Evolutionary conservation across 1,140 invertebrate species (phyloP).

Genomic region (Bombyx mandarina): DNA sequence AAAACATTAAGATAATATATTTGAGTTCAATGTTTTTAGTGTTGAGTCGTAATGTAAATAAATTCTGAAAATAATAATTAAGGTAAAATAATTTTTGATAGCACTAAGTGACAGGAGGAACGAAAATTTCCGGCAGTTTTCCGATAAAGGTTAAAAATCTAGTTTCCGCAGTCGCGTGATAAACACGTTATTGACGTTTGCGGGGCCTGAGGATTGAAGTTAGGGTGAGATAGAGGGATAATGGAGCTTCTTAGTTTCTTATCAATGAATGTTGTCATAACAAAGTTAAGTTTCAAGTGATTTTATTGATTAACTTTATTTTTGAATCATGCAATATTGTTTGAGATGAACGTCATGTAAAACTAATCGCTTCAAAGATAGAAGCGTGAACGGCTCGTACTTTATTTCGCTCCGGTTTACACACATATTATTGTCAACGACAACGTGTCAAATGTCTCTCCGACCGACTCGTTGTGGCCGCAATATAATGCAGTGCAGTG

Average conservation of each 20-base stretch:
- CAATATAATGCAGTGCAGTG: constrained; percentile 53
- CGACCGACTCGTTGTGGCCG: constrained; percentile 46
- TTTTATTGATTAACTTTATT: constrained; percentile 46
- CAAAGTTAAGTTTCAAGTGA: constrained; percentile 22
- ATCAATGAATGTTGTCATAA: not conserved
- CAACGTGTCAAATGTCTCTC: constrained; percentile 60
- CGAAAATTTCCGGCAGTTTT: constrained; percentile 43
- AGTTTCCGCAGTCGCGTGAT: constrained; percentile 46
- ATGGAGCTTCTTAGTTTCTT: no score
- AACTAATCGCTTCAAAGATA: constrained; percentile 2
- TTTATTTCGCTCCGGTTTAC: constrained; percentile 26
- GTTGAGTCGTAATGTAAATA: no score
- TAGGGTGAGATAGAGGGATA: constrained; percentile 7
- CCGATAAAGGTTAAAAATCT: constrained; percentile 40
- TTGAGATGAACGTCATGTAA: not conserved
- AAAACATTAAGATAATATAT: no score
- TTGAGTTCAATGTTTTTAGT: no score
- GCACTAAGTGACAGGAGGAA: constrained; percentile 10
- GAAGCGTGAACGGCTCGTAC: constrained; percentile 11
- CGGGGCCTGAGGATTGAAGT: constrained; percentile 11
- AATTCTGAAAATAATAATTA: no score
- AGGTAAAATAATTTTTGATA: no score
- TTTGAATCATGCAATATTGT: constrained; percentile 3
- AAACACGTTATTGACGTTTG: constrained; percentile 52
- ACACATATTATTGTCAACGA: constrained; percentile 47